Base-by-base conservation (phyloP, 2,113 vertebrate genomes). In the Bubo blakistoni region DNA sequence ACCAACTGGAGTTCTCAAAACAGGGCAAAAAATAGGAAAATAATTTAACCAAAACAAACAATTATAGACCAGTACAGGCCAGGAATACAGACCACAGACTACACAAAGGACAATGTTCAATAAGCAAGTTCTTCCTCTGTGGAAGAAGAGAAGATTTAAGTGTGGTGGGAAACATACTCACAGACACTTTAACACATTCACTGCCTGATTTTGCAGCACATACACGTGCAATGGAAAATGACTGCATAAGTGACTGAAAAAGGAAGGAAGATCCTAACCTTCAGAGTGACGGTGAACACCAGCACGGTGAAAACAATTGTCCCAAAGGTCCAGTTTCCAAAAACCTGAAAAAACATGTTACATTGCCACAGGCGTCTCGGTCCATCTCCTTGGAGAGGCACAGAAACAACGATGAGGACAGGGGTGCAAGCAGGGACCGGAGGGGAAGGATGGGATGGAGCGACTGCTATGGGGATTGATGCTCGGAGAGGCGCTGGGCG, bases 311-410 rank as follows among this genome's bases (percentile, higher is more conserved):
- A 99, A 72, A 99, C 98, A 70, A 99, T 99, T 5, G 99, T 99
- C 96, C 99, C 99, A 62, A 99, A 99, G 12, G 98, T 99, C 99
- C 99, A 99, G 85, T 99, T 99, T 40, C 99, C 99, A 96, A 98
- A 99, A 84, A 99, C 99, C 99, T 99, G 98, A 49, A 98, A 98
- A 97, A 97, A 97, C 46, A 98, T 3, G 6, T 9, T 15, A 26
- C 74, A n/a, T 47, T 94, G 91, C 88, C 94, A 96, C 44, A 86
- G 65, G 77, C 1, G 13, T 4, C 80, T 78, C 3, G 2, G 49
- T 25, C 42, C 24, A 3, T 12, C 47, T 44, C 10, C 19, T 11
- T 6, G 25, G 38, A 40, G 36, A 80, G 63, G 74, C 85, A 89
- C 89, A 77, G 86, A 11, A 15, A 66, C 1, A 0, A 44, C 1